These are phyloP conservation scores for Ibidorhyncha struthersii DNA, from an alignment of 2,113 vertebrate genomes.

Conservation along the genomic window DNA sequence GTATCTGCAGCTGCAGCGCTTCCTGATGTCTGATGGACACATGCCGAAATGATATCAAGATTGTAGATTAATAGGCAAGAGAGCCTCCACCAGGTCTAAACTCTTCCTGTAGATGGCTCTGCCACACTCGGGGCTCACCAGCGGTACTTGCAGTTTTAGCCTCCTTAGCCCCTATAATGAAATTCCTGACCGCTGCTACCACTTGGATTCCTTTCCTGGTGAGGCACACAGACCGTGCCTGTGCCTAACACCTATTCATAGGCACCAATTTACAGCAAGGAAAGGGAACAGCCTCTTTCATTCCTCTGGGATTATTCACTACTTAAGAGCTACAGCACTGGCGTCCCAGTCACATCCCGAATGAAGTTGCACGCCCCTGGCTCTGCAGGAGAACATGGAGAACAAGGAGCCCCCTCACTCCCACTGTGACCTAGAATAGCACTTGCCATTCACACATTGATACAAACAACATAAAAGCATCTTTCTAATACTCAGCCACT, in stretches of 20 bases:
- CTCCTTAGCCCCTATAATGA: neutral
- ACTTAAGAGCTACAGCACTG: neutral
- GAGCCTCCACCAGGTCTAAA: neutral
- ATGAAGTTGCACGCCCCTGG: neutral
- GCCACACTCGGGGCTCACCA: neutral
- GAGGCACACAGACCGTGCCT: neutral
- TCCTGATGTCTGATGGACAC: neutral
- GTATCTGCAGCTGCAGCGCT: neutral
- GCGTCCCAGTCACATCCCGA: neutral
- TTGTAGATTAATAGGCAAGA: neutral
- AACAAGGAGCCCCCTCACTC: neutral
- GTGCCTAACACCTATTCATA: neutral
- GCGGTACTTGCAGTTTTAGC: neutral
- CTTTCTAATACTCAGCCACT: neutral
- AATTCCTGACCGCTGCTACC: neutral
- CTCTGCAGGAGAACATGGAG: neutral
- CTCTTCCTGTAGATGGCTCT: neutral
- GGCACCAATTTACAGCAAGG: neutral
- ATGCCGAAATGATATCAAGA: neutral
- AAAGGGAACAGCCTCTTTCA: neutral
- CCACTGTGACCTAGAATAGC: neutral
- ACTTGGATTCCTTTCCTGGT: neutral
- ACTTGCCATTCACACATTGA: neutral
- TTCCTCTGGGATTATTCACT: neutral
- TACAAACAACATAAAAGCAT: neutral